Evolutionary conservation across 2,888 invertebrate species (phyloP).

Genomic region (Zhuqinia jingwanae): DNA sequence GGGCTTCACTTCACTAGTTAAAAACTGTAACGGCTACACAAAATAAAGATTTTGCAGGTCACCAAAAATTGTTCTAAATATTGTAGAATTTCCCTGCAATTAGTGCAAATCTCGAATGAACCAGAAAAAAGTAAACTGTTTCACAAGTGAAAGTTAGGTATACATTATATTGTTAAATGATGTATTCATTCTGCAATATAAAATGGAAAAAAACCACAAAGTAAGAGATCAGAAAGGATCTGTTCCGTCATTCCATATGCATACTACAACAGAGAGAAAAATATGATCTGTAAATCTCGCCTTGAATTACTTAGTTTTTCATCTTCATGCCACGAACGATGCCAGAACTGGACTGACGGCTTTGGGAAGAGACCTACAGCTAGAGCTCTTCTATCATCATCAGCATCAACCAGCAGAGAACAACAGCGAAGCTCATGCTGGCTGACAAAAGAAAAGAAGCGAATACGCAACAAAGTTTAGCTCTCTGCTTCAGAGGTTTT

Average conservation of each 20-base stretch:
- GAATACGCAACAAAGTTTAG: not conserved
- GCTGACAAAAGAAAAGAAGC: not conserved
- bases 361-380: constrained; percentile 5
- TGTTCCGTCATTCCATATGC: not conserved
- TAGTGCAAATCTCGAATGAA: no score
- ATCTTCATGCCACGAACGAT: constrained; percentile 21
- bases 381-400: constrained; percentile 19
- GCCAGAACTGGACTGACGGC: constrained; percentile 51
- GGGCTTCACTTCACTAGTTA: no score
- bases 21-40: no score
- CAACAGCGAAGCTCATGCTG: not conserved
- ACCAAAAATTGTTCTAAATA: no score
- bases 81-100: no score
- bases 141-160: no score
- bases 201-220: not conserved
- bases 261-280: not conserved
- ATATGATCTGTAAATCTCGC: constrained; percentile 10
- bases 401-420: not conserved
- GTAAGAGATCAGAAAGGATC: not conserved
- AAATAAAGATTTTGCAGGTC: no score
- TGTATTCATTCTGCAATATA: not conserved
- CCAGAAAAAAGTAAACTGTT: no score
- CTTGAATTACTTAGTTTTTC: not conserved
- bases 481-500: no score
- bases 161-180: no score